Evolutionary conservation across 2,113 vertebrate species (phyloP), one percentile per base, ranked within the genome.

Genomic region (Pholis gunnellus): DNA sequence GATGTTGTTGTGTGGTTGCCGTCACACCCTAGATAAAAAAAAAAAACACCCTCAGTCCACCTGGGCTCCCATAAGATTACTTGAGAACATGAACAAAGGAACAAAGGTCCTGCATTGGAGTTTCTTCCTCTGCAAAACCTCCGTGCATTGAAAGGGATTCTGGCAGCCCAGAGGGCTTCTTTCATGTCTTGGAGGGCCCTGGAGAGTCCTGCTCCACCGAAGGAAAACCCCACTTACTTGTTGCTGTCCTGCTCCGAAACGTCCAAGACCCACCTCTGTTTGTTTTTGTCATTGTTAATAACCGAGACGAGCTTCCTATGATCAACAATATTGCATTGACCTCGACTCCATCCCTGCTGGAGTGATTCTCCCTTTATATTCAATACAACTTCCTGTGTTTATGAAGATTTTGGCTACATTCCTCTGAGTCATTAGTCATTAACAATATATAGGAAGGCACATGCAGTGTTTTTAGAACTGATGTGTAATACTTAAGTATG

Each of bases 251-350:
- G 89, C 86, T 90, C 75, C 42, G 34, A 65, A 75, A 83, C 46
- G 63, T 78, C 87, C 72, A 59, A 66, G 90, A 90, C 91, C 86
- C 92, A 84, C 93, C 92, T 89, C 74, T 89, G 89, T 94, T 93
- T 94, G 88, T 94, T 93, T 94, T 90, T 86, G 82, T 92, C 92
- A 94, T 94, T 94, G 93, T 94, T 90, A 92, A 92, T 92, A 90
- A 89, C 87, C 42, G 83, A 88, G 91, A 93, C 89, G 61, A 91
- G 86, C 91, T 95, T 95, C 95, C 95, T 94, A 86, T 93, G 70
- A 95, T 95, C 93, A 95, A 95, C 94, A 95, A 94, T 95, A 95
- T 95, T 94, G 77, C 88, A 94, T 94, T 94, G 94, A 94, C 93
- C 94, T 94, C 74, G 75, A 90, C 93, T 91, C 78, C 80, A 65